phyloP scores from a whole-genome alignment of 35 echinoderm and acorn worm genomes.

The Stichopus chloronotus region DNA sequence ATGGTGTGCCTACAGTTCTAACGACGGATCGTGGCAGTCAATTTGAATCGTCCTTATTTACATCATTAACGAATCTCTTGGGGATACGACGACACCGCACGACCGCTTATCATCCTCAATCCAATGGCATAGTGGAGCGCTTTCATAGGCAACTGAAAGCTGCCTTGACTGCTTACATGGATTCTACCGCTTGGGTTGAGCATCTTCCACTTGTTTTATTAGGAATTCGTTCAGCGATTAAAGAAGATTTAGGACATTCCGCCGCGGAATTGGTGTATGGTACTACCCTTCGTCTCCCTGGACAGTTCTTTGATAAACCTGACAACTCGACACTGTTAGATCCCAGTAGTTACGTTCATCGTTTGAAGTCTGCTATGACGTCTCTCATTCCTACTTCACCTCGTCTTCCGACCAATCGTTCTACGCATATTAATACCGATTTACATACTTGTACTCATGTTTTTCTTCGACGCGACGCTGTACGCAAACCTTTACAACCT shows the following conservation, averaged over 20 bases:
- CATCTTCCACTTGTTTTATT: background rate
- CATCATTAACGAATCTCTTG: no score
- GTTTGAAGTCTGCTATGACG: background rate
- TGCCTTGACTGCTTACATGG: background rate
- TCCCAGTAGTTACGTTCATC: background rate
- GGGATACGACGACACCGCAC: background rate
- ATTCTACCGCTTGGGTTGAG: background rate
- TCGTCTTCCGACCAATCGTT: background rate
- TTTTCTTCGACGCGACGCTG: constrained; percentile 11
- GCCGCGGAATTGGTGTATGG: constrained; percentile 68
- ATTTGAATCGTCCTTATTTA: no score
- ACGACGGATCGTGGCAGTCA: no score
- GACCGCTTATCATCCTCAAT: constrained; percentile 37
- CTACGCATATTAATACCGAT: background rate
- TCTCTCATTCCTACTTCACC: background rate
- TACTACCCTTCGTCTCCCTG: constrained; percentile 64
- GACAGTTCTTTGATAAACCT: constrained; percentile 40
- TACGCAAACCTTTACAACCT: constrained; percentile 40
- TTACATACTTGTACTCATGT: constrained; percentile 11
- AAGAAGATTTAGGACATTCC: no score
- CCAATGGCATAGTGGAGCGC: background rate
- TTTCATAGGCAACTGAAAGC: background rate
- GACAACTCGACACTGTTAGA: background rate
- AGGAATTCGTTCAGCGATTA: background rate
- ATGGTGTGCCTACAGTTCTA: constrained; percentile 14